Conservation (phyloP, 2,113 vertebrate genomes). For the Daubentonia madagascariensis region DNA sequence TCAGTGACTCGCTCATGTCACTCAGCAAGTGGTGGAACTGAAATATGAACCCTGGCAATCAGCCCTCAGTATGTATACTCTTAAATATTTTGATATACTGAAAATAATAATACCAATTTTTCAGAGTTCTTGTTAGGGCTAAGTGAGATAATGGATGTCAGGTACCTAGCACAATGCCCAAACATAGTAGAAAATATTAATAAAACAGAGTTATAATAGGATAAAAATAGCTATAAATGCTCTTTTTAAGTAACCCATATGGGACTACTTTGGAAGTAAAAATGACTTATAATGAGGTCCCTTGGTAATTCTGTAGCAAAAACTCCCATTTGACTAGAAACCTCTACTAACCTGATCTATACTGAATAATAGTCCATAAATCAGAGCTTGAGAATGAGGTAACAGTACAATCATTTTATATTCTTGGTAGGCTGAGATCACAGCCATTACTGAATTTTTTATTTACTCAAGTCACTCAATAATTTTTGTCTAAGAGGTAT, state of each 20-base stretch:
- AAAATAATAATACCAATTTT: background rate
- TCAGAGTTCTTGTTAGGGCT: background rate
- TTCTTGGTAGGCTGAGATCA: background rate
- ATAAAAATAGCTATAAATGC: background rate
- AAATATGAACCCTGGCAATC: background rate
- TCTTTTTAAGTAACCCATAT: background rate
- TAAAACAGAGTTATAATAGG: background rate
- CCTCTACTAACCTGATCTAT: background rate
- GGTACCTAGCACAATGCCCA: background rate
- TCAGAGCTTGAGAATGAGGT: background rate
- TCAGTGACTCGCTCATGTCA: background rate
- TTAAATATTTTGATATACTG: background rate
- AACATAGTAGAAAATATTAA: background rate
- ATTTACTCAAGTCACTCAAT: background rate
- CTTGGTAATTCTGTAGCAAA: slow-evolving; percentile 7
- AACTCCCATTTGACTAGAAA: slow-evolving; percentile 12
- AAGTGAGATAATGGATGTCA: background rate
- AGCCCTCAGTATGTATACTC: background rate
- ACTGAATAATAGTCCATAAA: background rate
- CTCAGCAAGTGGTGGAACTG: background rate
- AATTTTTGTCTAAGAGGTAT: background rate
- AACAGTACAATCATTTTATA: background rate
- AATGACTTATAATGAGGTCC: background rate
- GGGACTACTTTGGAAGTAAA: background rate
- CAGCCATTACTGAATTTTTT: background rate